Percentiles rank a stretch among this genome's conserved stretches.
phyloP scores from a whole-genome alignment of 2,888 invertebrate genomes.

The Agrotis ipsilon region DNA sequence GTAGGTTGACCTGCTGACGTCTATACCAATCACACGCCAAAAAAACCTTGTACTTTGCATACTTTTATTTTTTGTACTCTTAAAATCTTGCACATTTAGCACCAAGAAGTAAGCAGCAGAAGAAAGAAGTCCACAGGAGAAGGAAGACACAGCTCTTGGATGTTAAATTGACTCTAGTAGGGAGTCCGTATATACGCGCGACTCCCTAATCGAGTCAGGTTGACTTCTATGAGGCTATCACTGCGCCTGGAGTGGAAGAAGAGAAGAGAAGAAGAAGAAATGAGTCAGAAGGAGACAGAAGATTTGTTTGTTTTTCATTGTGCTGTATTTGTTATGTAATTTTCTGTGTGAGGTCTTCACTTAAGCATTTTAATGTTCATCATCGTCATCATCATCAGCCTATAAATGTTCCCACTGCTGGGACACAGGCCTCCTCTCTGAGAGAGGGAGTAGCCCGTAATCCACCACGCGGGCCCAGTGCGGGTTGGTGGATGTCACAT shows the following conservation, averaged over 20 bases:
- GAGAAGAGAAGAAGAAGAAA: constrained; percentile 34
- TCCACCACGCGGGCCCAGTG: too few relatives aligned
- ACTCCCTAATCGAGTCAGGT: constrained; percentile 99
- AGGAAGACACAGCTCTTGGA: constrained; percentile 92
- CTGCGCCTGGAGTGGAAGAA: constrained; percentile 72
- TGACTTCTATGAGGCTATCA: constrained; percentile 96
- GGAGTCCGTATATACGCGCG: constrained; percentile 97
- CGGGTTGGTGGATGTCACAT: too few relatives aligned
- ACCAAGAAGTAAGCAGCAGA: constrained; percentile 49
- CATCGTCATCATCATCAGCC: too few relatives aligned
- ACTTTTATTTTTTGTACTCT: background rate
- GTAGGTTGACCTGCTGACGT: too few relatives aligned
- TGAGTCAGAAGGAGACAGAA: constrained; percentile 14
- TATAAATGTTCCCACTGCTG: too few relatives aligned
- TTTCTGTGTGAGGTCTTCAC: background rate
- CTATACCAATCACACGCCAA: background rate
- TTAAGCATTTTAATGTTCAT: too few relatives aligned
- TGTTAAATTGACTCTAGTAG: constrained; percentile 99
- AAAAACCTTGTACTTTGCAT: background rate
- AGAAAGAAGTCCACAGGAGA: constrained; percentile 62
- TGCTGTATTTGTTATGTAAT: constrained; percentile 2
- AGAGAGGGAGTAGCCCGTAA: too few relatives aligned
- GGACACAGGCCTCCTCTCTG: too few relatives aligned
- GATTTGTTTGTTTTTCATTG: background rate
- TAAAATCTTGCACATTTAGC: constrained; percentile 16